Base-by-base conservation (phyloP, 2,888 invertebrate species). In the Thelaira solivaga region DNA sequence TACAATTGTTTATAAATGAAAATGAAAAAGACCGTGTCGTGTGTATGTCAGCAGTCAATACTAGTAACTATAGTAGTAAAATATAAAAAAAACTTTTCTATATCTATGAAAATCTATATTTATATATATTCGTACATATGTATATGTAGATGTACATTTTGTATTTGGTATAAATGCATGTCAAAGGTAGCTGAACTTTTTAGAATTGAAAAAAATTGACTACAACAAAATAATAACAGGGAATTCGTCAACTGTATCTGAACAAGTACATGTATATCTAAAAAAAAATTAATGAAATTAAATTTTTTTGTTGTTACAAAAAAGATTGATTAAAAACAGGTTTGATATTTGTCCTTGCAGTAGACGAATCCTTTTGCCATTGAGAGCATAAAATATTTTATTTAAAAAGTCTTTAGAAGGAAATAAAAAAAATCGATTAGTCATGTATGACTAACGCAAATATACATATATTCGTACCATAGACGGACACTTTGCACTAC, bases 161-260 rank as follows among this genome's bases (percentile, higher is more conserved):
- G 24, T 57, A 16, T n/a, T n/a, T n/a, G 2, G 49, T 22, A 47
- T 18, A 49, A 34, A 65, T 62, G 55, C 68, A 69, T 74, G 77
- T 69, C 77, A 78, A 78, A 78, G 77, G 77, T 78, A 74, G 77
- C 24, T 74, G 73, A 78, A 78, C 77, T 69, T 65, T 69, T 49
- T 73, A 59, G 49, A 67, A 34, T 59, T 47, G 18, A 41, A 18
- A 26, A 59, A 73, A 49, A 31, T 59, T 55, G 20, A 31, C n/a
- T 29, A n/a, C 36, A 16, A 47, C 36, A 64, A 45, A 73, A 57
- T 2, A 59, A 62, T 13, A 55, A 29, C 13, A 53, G 51, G 13
- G 61, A 71, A 53, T 43, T 43, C 34, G 16, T 24, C 31, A 41
- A 39, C 20, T 16, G 11, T n/a, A n/a, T n/a, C n/a, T n/a, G 24